Evolutionary conservation across 2,113 vertebrate species (phyloP), one percentile per base, ranked within the genome.

Genomic region (Chloropsis hardwickii): DNA sequence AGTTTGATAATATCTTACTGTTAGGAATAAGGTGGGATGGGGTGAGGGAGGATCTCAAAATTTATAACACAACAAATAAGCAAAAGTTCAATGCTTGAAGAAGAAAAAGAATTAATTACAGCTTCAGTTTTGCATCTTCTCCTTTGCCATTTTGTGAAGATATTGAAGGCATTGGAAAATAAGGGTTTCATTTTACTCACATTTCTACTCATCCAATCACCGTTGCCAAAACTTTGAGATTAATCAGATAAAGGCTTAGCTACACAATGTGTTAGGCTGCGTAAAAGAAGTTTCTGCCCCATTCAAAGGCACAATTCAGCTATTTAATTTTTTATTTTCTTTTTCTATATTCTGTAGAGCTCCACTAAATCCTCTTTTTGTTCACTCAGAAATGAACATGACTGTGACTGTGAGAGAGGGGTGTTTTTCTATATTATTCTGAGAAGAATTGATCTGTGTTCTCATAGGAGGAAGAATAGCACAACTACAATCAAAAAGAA

Each of bases 351-450:
- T 76, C 66, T 90, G 20, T 53, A 82, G 57, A 93, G 40, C 19
- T 85, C 37, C 2, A 80, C 10, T 76, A 95, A 93, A 94, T 87
- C 73, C 48, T 79, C 17, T 74, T 85, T 93, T 96, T 96, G 66
- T 96, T 97, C 85, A 57, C 53, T 76, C n/a, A 61, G 74, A 94
- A 92, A 85, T 90, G 24, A 91, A 69, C 53, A 47, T 5, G 40
- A 61, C 42, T 70, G 31, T 44, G 42, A 13, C 20, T 88, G 24
- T 64, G 51, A 87, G 60, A 88, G 27, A 74, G 19, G 22, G 3
- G 14, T 67, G 12, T 17, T 76, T 16, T 91, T 91, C 51, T 8
- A n/a, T 31, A 24, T 24, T 72, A 27, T 51, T 89, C 56, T 71
- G 44, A 89, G 61, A 64, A 14, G 35, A 89, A 89, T 25, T 81